Conservation (phyloP, 2,797 vertebrate genomes). For the Hypotaenidia okinawae region DNA sequence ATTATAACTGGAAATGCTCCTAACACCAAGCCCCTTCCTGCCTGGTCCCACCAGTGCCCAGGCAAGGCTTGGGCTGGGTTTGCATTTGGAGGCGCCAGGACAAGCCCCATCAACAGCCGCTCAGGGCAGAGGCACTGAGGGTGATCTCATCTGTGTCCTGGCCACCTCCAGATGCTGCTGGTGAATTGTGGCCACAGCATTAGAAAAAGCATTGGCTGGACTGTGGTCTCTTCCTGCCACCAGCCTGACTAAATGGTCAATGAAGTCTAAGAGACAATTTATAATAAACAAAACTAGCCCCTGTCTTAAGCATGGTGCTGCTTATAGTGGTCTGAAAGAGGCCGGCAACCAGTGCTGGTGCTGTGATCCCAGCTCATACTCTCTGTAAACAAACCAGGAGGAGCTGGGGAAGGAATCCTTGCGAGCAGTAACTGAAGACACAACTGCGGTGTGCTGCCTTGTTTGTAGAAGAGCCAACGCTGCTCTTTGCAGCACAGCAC, state of each 20-base stretch:
- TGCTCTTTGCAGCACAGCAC: background rate
- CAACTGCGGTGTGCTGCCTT: background rate
- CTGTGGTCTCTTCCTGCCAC: background rate
- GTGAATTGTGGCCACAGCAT: background rate
- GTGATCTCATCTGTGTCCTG: background rate
- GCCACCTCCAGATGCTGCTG: background rate
- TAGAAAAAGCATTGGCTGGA: background rate
- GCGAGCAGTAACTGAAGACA: background rate
- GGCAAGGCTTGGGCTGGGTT: background rate
- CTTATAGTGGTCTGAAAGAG: background rate
- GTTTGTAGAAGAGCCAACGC: fast-evolving
- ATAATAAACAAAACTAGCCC: background rate
- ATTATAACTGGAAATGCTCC: fast-evolving
- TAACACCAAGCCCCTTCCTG: background rate
- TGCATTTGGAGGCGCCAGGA: background rate
- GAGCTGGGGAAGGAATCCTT: background rate
- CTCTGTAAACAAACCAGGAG: background rate
- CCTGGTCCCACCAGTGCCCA: background rate
- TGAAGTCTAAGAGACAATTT: background rate
- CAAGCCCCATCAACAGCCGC: fast-evolving
- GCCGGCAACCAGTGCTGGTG: background rate
- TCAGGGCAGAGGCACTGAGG: too few species aligned
- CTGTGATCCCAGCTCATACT: background rate
- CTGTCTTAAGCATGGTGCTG: background rate
- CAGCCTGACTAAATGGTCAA: background rate